Percentiles rank a stretch among this genome's conserved stretches.
Conservation (phyloP, 2,113 vertebrate genomes). For the Theristicus caerulescens region DNA sequence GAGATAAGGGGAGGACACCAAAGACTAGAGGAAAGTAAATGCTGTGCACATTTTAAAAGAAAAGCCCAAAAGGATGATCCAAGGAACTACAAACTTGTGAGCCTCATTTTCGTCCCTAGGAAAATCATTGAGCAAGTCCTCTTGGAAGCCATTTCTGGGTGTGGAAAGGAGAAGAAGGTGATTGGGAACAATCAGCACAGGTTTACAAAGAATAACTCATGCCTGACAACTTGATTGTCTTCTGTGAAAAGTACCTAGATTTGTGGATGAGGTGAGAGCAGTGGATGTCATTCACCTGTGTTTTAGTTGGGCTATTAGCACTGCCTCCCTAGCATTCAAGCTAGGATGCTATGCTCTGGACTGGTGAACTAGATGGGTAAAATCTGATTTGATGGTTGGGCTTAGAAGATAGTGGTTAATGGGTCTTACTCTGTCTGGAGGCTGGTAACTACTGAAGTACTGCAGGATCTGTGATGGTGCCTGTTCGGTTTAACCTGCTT, state of each 20-base stretch:
- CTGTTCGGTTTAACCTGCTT: not conserved
- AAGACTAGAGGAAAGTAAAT: not conserved
- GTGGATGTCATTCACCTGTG: not conserved
- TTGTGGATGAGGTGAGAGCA: not conserved
- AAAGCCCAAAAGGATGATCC: not conserved
- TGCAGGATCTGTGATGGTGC: not conserved
- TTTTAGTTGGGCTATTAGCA: not conserved
- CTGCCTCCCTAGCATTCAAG: not conserved
- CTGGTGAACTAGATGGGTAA: not conserved
- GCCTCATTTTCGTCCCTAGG: not conserved
- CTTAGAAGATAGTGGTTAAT: not conserved
- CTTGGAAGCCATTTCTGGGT: not conserved
- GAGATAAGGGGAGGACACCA: rapidly evolving
- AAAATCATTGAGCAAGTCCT: not conserved
- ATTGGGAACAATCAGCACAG: not conserved
- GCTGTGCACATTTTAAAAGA: not conserved
- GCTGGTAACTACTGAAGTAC: not conserved
- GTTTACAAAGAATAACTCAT: not conserved
- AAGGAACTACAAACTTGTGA: not conserved
- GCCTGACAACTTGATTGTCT: not conserved
- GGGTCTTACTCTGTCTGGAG: not conserved
- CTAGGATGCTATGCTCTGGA: not conserved
- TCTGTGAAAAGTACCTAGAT: not conserved
- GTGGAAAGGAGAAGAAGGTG: not conserved
- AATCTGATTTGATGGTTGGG: not conserved